Conservation (phyloP, 2,797 vertebrate species). For the Phylloscopus collybita region DNA sequence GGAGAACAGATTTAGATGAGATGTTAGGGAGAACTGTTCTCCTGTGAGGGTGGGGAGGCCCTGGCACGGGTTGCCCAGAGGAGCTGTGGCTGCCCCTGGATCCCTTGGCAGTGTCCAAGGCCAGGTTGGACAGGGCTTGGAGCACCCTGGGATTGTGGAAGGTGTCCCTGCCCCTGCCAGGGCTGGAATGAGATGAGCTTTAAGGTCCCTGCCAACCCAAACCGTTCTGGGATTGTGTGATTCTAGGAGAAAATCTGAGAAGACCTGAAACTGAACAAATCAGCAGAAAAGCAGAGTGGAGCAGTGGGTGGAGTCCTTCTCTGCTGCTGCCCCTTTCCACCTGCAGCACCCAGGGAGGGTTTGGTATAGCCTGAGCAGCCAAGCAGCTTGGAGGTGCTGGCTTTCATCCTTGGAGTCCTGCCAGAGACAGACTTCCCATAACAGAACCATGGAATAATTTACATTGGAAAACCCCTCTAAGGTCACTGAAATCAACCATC, state of each 20-base stretch:
- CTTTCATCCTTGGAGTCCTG: not conserved
- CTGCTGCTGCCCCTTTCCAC: not conserved
- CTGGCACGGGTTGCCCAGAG: not conserved
- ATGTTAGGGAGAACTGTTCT: not conserved
- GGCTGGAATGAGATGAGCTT: not conserved
- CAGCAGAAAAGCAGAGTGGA: not conserved
- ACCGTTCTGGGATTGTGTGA: not conserved
- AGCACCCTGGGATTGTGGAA: not conserved
- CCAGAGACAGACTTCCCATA: not conserved
- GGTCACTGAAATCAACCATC: not conserved
- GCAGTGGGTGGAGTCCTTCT: not conserved
- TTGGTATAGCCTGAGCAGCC: not conserved
- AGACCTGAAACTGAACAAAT: not conserved
- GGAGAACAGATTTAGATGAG: not conserved
- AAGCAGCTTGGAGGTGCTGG: not conserved
- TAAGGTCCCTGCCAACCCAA: not conserved
- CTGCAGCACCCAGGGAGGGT: not conserved
- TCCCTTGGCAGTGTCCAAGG: not conserved
- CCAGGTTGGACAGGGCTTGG: accelerated
- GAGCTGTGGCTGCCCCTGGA: not conserved
- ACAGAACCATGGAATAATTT: not conserved
- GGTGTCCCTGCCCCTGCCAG: not conserved
- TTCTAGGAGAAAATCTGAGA: not conserved
- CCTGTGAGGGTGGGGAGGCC: not conserved
- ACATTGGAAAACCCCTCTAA: not conserved